Evolutionary conservation across 2,113 vertebrate genomes (phyloP).

Genomic region (Pelobates fuscus): DNA sequence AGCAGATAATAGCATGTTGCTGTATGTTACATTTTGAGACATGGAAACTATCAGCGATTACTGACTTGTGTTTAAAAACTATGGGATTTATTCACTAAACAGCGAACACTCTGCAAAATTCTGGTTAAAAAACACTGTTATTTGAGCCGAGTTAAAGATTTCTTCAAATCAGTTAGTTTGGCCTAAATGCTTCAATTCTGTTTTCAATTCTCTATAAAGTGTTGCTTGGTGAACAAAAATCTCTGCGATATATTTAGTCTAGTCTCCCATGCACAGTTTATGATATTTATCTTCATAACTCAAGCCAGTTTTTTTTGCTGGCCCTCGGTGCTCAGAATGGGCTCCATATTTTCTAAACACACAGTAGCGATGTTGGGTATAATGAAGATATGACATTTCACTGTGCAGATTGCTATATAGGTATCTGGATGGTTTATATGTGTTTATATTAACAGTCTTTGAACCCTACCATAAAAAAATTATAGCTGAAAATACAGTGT

Average conservation of each 20-base stretch:
- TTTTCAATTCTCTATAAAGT: too few species aligned
- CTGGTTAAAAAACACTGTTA: too few species aligned
- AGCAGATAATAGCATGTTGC: too few species aligned
- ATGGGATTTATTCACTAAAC: too few species aligned
- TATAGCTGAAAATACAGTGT: background rate
- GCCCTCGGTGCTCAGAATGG: background rate
- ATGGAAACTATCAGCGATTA: too few species aligned
- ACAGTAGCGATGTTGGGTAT: slow-evolving; percentile 5
- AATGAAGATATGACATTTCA: slow-evolving; percentile 24
- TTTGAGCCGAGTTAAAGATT: too few species aligned
- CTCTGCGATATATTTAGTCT: background rate
- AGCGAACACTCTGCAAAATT: too few species aligned
- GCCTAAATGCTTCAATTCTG: too few species aligned
- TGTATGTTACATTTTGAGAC: too few species aligned
- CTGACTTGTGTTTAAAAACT: too few species aligned
- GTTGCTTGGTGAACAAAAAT: too few species aligned
- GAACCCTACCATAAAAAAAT: background rate
- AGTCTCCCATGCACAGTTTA: background rate
- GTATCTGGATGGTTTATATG: background rate
- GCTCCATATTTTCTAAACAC: slow-evolving; percentile 21
- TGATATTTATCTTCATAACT: background rate
- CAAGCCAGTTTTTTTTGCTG: background rate
- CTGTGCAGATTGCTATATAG: background rate
- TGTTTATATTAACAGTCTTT: background rate
- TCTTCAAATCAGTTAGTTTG: too few species aligned